Evolutionary conservation across 2,888 invertebrate genomes (phyloP).

Genomic region (Calephelis perditalis): DNA sequence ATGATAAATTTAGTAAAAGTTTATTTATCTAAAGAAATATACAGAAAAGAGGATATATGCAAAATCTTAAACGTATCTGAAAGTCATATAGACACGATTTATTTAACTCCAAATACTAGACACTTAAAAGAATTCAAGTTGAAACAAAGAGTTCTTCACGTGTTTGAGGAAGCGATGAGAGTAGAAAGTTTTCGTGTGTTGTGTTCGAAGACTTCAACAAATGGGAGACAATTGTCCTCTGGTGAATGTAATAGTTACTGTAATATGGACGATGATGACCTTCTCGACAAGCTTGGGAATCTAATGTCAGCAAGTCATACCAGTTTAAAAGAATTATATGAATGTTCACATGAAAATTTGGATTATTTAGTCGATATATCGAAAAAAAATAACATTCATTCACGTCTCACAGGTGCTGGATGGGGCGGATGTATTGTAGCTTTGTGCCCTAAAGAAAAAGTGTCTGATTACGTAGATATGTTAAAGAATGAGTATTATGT

Average conservation of each 20-base stretch:
- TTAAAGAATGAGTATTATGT: slow-evolving; percentile 85
- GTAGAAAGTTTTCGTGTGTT: slow-evolving; percentile 86
- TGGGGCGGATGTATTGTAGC: slow-evolving; percentile 99
- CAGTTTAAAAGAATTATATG: slow-evolving; percentile 90
- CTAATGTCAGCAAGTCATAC: slow-evolving; percentile 94
- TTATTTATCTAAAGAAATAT: slow-evolving; percentile 81
- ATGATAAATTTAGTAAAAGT: slow-evolving; percentile 83
- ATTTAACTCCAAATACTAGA: slow-evolving; percentile 73
- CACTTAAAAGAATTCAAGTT: slow-evolving; percentile 87
- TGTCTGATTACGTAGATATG: slow-evolving; percentile 81
- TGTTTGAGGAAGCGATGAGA: slow-evolving; percentile 92
- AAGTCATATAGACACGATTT: slow-evolving; percentile 76
- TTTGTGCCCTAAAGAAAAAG: slow-evolving; percentile 82
- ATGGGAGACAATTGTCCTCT: slow-evolving; percentile 40
- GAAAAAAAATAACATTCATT: slow-evolving; percentile 83
- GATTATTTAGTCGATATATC: slow-evolving; percentile 89
- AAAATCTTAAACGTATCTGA: slow-evolving; percentile 76
- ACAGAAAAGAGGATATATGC: slow-evolving; percentile 83
- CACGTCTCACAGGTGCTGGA: slow-evolving; percentile 97
- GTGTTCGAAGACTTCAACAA: slow-evolving; percentile 65
- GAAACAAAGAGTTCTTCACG: slow-evolving; percentile 92
- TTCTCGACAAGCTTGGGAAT: slow-evolving; percentile 81
- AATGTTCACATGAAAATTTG: slow-evolving; percentile 94
- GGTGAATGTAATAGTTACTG: slow-evolving; percentile 32
- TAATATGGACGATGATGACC: slow-evolving; percentile 40